phyloP scores from a whole-genome alignment of 2,797 vertebrate species.

The Scarus forsteni region DNA sequence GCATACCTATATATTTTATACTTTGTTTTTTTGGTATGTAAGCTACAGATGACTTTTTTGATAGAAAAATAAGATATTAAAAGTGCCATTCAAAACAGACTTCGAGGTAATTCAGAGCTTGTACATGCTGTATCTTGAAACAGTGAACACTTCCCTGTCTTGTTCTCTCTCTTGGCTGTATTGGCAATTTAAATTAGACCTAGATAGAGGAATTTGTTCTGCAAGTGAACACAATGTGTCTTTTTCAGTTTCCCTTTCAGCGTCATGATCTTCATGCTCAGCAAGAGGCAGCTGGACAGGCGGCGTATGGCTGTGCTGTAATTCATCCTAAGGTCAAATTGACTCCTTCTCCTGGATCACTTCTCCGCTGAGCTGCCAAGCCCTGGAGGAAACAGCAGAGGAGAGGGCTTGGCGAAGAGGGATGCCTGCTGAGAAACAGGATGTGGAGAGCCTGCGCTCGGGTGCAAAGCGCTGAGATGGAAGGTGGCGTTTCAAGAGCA shows the following conservation, averaged over 20 bases:
- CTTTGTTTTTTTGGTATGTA: too few relatives aligned
- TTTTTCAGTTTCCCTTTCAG: constrained; percentile 49
- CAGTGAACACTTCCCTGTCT: not conserved
- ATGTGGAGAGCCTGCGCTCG: constrained; percentile 47
- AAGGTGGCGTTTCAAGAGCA: constrained; percentile 73
- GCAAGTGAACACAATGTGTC: constrained; percentile 43
- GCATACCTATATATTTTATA: too few relatives aligned
- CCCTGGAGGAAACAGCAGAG: constrained; percentile 52
- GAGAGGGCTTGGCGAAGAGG: constrained; percentile 45
- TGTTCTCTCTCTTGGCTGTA: constrained; percentile 32
- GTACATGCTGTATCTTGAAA: not conserved
- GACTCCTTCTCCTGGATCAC: constrained; percentile 68
- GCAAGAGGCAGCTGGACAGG: constrained; percentile 52
- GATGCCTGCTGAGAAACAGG: constrained; percentile 60
- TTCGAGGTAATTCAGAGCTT: too few relatives aligned
- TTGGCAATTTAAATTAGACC: constrained; percentile 64
- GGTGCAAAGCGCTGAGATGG: constrained; percentile 59
- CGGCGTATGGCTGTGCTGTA: constrained; percentile 52
- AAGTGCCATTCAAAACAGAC: too few relatives aligned
- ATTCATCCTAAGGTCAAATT: constrained; percentile 73
- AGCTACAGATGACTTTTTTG: too few relatives aligned
- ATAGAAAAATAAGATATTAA: too few relatives aligned
- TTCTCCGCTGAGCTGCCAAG: constrained; percentile 63
- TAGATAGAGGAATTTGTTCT: constrained; percentile 63
- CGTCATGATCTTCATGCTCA: constrained; percentile 47